Evolutionary conservation across 92 coral and sea anemone genomes (phyloP).

Genomic region (Actinostola sp.): DNA sequence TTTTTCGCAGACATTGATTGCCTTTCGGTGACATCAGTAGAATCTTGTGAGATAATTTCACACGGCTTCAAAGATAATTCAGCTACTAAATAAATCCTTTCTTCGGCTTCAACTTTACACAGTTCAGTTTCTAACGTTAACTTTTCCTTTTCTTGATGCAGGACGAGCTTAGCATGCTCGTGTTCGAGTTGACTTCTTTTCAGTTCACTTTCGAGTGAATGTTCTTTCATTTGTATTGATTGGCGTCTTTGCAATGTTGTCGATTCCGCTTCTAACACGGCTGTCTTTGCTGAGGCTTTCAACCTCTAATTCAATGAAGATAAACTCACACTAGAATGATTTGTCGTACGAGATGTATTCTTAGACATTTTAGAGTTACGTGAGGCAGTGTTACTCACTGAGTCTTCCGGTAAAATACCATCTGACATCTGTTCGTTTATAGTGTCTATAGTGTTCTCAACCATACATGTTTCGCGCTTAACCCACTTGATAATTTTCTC

Average conservation of each 20-base stretch:
- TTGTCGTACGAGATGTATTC: too few relatives aligned
- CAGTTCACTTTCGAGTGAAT: background rate
- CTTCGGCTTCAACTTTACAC: background rate
- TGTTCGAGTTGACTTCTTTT: background rate
- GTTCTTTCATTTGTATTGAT: background rate
- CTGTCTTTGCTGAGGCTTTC: background rate
- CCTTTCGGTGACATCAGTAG: background rate
- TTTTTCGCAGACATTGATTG: background rate
- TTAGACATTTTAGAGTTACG: too few relatives aligned
- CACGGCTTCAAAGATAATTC: background rate
- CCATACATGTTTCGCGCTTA: too few relatives aligned
- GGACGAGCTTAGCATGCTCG: background rate
- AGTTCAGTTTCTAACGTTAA: background rate
- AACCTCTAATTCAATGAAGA: background rate
- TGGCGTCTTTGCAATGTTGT: background rate
- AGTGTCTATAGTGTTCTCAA: too few relatives aligned
- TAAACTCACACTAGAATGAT: too few relatives aligned
- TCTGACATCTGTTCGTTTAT: too few relatives aligned
- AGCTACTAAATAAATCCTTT: background rate
- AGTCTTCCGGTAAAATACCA: too few relatives aligned
- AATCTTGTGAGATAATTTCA: background rate
- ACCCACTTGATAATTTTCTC: too few relatives aligned
- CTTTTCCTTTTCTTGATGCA: conserved; percentile 1
- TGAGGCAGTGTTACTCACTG: too few relatives aligned
- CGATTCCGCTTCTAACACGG: conserved; percentile 4